Conservation (phyloP, 2,113 vertebrate genomes). For the Galeopterus variegatus region DNA sequence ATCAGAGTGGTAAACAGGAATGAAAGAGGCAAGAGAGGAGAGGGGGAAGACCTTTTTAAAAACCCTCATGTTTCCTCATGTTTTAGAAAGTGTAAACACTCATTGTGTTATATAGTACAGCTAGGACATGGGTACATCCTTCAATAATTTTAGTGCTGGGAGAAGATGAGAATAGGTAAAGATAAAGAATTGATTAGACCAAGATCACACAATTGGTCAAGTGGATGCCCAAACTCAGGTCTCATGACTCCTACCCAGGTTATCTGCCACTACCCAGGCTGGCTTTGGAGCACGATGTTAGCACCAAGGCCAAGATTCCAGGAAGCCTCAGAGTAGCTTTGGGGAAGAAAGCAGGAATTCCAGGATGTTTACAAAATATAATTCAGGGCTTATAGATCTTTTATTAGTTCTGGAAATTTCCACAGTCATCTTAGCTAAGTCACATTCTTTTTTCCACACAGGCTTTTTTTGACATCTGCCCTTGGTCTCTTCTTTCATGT, state of each 20-base stretch:
- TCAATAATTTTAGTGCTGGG: not conserved
- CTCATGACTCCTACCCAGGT: not conserved
- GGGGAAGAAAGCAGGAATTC: not conserved
- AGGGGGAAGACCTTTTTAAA: not conserved
- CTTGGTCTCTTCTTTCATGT: not conserved
- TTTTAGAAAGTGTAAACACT: not conserved
- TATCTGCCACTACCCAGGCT: not conserved
- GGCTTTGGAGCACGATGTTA: not conserved
- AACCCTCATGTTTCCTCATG: not conserved
- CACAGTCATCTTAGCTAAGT: not conserved
- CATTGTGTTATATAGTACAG: not conserved
- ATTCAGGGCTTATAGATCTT: not conserved
- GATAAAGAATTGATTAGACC: not conserved
- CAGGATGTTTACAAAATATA: not conserved
- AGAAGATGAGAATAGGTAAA: constrained; percentile 18
- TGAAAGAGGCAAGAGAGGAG: not conserved
- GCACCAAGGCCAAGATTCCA: not conserved
- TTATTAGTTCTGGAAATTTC: constrained; percentile 22
- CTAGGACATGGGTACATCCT: not conserved
- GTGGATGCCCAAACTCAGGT: not conserved
- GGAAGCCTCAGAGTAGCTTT: not conserved
- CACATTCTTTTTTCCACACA: not conserved
- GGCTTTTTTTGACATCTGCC: not conserved
- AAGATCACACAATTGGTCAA: not conserved
- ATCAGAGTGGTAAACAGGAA: not conserved